Percentiles rank a stretch among this genome's conserved stretches.
phyloP scores from a whole-genome alignment of 2,797 vertebrate species.

The Alosa sapidissima region DNA sequence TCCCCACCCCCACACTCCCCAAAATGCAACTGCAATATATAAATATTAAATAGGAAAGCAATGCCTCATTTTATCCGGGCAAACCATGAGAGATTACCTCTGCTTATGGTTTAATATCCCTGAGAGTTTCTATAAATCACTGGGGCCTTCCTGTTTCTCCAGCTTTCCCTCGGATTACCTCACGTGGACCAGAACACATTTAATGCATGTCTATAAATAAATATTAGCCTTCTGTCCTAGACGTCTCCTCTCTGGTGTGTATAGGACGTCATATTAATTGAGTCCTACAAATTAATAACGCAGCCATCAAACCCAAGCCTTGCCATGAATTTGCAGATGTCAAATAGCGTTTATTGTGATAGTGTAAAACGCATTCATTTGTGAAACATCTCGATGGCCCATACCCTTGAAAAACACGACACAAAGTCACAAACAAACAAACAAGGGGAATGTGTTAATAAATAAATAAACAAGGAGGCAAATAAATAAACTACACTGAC shows the following conservation, averaged over 20 bases:
- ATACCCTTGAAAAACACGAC: background rate
- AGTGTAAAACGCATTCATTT: background rate
- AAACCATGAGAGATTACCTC: slow-evolving; percentile 35
- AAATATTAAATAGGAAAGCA: slow-evolving; percentile 21
- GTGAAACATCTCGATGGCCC: background rate
- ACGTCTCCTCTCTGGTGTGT: background rate
- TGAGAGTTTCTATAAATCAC: slow-evolving; percentile 13
- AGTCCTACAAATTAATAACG: background rate
- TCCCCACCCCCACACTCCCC: slow-evolving; percentile 38
- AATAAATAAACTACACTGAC: slow-evolving; percentile 3
- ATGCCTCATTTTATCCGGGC: slow-evolving; percentile 17
- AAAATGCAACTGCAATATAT: background rate
- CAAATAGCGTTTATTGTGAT: background rate
- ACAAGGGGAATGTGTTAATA: background rate
- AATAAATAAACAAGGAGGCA: background rate
- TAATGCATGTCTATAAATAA: background rate
- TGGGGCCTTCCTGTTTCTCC: background rate
- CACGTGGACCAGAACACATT: background rate
- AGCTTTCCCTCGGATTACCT: background rate
- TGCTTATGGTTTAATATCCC: slow-evolving; percentile 19
- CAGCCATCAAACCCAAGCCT: background rate
- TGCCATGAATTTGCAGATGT: background rate
- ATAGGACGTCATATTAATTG: background rate
- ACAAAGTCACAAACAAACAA: background rate
- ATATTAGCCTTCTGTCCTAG: background rate